These are phyloP conservation scores for Mylabris sibirica DNA, from an alignment of 2,888 invertebrate genomes.

Conservation along the genomic window DNA sequence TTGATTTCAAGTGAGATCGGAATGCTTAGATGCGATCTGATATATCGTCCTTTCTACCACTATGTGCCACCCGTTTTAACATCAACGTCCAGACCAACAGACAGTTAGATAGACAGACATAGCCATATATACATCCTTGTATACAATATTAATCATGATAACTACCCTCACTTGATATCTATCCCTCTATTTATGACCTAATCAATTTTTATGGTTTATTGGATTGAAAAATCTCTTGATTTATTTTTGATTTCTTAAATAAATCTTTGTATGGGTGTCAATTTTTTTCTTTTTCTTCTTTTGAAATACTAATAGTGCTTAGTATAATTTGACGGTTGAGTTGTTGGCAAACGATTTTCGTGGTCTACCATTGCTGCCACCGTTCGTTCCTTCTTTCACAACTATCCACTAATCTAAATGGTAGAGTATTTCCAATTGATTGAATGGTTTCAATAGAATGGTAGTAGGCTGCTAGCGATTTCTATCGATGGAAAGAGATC, in stretches of 20 bases:
- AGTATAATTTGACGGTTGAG: slow-evolving; percentile 20
- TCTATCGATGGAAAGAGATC: slow-evolving; percentile 34
- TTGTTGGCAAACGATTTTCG: slow-evolving; percentile 23
- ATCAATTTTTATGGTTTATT: slow-evolving; percentile 20
- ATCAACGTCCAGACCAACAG: slow-evolving; percentile 10
- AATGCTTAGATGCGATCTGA: slow-evolving; percentile 55
- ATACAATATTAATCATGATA: slow-evolving; percentile 31
- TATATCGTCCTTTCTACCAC: slow-evolving; percentile 47
- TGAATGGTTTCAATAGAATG: slow-evolving; percentile 38
- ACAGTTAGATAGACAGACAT: not conserved
- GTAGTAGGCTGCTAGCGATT: slow-evolving; percentile 31
- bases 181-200: slow-evolving; percentile 12
- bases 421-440: slow-evolving; percentile 39
- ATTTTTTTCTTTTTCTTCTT: slow-evolving; percentile 19
- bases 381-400: not conserved
- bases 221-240: not conserved
- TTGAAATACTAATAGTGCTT: slow-evolving; percentile 24
- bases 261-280: slow-evolving; percentile 6
- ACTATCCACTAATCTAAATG: slow-evolving; percentile 18
- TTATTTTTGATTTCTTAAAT: slow-evolving; percentile 6
- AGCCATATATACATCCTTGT: not conserved
- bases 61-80: slow-evolving; percentile 22
- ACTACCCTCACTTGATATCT: slow-evolving; percentile 2
- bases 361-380: not conserved
- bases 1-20: slow-evolving; percentile 56